phyloP scores from a whole-genome alignment of 2,113 vertebrate species.

The Coturnix japonica region DNA sequence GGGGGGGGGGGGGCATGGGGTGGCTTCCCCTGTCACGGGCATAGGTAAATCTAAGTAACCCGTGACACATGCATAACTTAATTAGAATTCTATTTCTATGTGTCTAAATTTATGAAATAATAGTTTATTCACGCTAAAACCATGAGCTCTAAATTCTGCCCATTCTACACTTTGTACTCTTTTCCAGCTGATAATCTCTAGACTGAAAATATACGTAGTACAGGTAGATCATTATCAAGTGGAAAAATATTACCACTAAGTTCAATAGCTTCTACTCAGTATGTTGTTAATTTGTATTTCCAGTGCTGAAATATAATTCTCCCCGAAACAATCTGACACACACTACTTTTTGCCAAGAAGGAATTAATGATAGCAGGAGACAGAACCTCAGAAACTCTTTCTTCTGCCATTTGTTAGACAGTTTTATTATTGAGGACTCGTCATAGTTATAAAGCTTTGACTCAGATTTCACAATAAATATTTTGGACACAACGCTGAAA shows the following conservation, averaged over 20 bases:
- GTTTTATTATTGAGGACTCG: neutral
- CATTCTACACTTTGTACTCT: neutral
- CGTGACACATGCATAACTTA: neutral
- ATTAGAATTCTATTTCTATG: neutral
- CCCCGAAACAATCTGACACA: neutral
- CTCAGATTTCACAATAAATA: neutral
- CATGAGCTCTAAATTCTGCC: neutral
- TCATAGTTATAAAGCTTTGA: neutral
- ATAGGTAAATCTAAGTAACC: too few species aligned
- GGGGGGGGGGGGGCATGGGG: too few species aligned
- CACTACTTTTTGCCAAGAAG: neutral
- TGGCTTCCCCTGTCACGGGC: too few species aligned
- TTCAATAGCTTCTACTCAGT: neutral
- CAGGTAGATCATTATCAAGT: neutral
- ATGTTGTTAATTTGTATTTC: constrained; percentile 4
- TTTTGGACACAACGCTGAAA: neutral
- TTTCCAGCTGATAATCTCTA: neutral
- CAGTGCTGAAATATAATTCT: constrained; percentile 7
- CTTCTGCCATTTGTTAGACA: neutral
- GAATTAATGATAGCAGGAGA: constrained; percentile 8
- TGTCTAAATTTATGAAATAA: neutral
- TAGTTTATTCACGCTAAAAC: neutral
- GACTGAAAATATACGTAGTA: neutral
- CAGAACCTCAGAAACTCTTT: neutral
- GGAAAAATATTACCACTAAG: neutral